phyloP scores from a whole-genome alignment of 2,113 vertebrate species.

The Phodopus roborovskii region DNA sequence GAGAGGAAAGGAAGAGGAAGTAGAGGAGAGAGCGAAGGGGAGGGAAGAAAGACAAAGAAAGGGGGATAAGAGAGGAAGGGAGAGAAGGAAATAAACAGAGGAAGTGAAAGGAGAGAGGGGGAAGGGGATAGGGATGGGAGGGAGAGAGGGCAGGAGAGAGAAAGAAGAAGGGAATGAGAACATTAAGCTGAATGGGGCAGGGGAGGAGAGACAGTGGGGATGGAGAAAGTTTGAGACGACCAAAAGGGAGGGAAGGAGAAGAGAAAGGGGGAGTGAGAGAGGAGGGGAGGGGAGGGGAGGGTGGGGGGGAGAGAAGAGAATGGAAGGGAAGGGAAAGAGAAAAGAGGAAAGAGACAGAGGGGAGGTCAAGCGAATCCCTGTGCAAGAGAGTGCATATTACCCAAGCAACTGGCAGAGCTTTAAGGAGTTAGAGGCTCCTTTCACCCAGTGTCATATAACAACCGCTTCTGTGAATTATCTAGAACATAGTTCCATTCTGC shows the following conservation, averaged over 20 bases:
- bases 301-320: too few relatives aligned
- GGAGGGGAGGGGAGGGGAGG: too few relatives aligned
- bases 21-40: too few relatives aligned
- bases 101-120: not conserved
- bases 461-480: not conserved
- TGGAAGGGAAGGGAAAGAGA: too few relatives aligned
- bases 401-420: not conserved
- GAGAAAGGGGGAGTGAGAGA: not conserved
- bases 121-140: too few relatives aligned
- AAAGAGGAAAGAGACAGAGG: too few relatives aligned
- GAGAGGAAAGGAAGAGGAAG: too few relatives aligned
- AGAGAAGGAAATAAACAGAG: too few relatives aligned
- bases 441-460: slow-evolving; percentile 4
- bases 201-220: not conserved
- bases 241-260: not conserved
- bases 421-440: not conserved
- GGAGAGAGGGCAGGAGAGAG: not conserved
- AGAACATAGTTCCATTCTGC: not conserved
- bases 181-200: not conserved
- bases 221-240: not conserved
- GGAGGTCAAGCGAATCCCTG: not conserved
- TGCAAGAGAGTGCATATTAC: not conserved
- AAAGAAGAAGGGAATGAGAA: not conserved
- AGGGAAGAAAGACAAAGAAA: too few relatives aligned
- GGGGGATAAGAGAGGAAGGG: too few relatives aligned